These are phyloP conservation scores for Leucophenga varia DNA, from an alignment of 1,140 invertebrate species.

Conservation along the genomic window DNA sequence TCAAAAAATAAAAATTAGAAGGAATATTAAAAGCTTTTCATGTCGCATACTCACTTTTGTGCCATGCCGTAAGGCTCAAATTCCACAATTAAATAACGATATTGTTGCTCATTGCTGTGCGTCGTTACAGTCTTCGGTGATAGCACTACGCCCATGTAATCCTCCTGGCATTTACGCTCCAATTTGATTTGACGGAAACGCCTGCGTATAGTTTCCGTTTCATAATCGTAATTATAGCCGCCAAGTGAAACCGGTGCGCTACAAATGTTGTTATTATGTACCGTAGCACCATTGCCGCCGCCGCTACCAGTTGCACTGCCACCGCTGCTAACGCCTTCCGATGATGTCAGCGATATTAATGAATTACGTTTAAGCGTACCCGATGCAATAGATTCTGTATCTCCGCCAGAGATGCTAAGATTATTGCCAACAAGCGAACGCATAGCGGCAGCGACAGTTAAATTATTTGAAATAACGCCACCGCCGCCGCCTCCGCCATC, in stretches of 20 bases:
- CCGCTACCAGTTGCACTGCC: constrained; percentile 14
- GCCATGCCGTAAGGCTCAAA: constrained; percentile 79
- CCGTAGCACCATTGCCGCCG: constrained; percentile 1
- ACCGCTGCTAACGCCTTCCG: constrained; percentile 37
- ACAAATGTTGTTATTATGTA: constrained; percentile 44
- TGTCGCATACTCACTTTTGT: constrained; percentile 64
- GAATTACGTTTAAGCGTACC: constrained; percentile 52
- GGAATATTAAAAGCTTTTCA: not conserved
- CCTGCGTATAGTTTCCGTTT: constrained; percentile 45
- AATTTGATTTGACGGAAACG: constrained; percentile 62
- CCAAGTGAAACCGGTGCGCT: constrained; percentile 45
- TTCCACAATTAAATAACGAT: constrained; percentile 79
- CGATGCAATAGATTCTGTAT: constrained; percentile 56
- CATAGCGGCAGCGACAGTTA: constrained; percentile 54
- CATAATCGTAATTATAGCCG: constrained; percentile 52
- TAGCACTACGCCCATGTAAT: constrained; percentile 70
- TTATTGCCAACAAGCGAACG: constrained; percentile 54
- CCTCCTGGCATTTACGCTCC: constrained; percentile 64
- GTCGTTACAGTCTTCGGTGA: constrained; percentile 65
- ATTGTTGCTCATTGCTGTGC: constrained; percentile 61
- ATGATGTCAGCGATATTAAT: constrained; percentile 48
- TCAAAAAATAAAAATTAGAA: constrained; percentile 24
- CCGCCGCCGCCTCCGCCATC: constrained; percentile 66
- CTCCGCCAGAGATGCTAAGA: constrained; percentile 55
- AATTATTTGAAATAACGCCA: too few relatives aligned